Evolutionary conservation across 2,888 invertebrate species (phyloP), one percentile per base, ranked within the genome.

Genomic region (Polydrusus cervinus): DNA sequence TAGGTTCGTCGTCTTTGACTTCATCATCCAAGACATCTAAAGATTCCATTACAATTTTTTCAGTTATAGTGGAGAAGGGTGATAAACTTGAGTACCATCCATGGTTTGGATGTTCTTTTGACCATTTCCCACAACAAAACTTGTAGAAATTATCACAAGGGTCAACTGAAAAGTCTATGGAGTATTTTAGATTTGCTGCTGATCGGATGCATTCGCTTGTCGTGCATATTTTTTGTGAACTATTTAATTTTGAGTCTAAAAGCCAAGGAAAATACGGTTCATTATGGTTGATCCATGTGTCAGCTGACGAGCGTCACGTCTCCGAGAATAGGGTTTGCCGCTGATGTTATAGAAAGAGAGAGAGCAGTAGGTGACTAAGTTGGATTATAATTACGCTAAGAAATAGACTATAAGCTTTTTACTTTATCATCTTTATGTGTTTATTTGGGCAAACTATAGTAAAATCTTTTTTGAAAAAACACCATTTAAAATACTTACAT

Each of bases 141-240:
- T 92, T 88, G 86, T 95, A 95, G 87, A 95, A 95, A 87, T 95
- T 92, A 53, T 94, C 91, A 83, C 95, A 95, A 62, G 95, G 95
- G 85, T 95, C 90, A 64, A 90, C 91, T 34, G 89, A 89, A 66
- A 86, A 86, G 84, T 95, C 93, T 91, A 95, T 93, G 11, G 94
- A 92, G 55, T 92, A 89, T 16, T 93, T 90, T 43, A 95, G 88
- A 86, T 92, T 94, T 18, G 94, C 91, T 9, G 95, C 94, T 78
- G 92, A 90, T 34, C 93, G 90, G 45, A 94, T 87, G 81, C 95
- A 95, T 84, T 93, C 92, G 71, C 90, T 90, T 30, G 89, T 91
- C 67, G 90, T 90, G 81, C 94, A 94, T 40, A 91, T 81, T 60
- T 71, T 76, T n/a, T 57, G 14, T 11, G 18, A 20, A 45, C 38